These are phyloP conservation scores for Eulimnadia texana DNA, from an alignment of 1,140 invertebrate species.

Conservation along the genomic window DNA sequence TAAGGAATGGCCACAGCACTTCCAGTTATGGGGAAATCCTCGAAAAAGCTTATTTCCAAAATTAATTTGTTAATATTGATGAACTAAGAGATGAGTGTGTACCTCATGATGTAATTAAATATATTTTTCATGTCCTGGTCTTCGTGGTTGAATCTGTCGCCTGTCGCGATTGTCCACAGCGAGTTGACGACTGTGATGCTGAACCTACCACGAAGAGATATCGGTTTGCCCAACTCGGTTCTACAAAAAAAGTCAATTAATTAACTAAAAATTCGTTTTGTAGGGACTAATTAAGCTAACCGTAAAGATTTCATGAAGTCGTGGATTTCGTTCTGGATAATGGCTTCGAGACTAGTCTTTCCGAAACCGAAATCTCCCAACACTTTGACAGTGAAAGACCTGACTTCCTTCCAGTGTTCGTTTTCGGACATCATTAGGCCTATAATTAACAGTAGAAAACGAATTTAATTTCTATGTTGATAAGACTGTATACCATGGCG, in stretches of 20 bases:
- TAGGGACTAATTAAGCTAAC: background rate
- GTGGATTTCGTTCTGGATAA: conserved; percentile 16
- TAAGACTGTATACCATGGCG: background rate
- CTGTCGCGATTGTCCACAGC: conserved; percentile 12
- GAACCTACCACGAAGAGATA: conserved; percentile 1
- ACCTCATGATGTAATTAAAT: background rate
- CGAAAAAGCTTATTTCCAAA: background rate
- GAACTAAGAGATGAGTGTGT: background rate
- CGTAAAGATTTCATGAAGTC: conserved; percentile 16
- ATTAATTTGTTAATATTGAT: background rate
- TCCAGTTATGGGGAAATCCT: background rate
- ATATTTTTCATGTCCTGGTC: background rate
- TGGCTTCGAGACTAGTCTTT: conserved; percentile 18
- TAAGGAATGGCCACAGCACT: too few relatives aligned
- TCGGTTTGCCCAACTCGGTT: conserved; percentile 1
- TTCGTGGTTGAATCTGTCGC: conserved; percentile 2
- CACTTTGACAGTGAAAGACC: conserved; percentile 17
- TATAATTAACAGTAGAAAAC: background rate
- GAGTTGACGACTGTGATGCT: conserved; percentile 9
- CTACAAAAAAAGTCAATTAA: background rate
- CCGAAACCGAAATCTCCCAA: conserved; percentile 21
- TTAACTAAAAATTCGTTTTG: background rate
- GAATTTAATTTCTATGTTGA: background rate
- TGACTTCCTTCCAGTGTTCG: conserved; percentile 13
- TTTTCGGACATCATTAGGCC: conserved; percentile 19